These are phyloP conservation scores for Arenaria interpres DNA, from an alignment of 2,113 vertebrate genomes.

Conservation along the genomic window DNA sequence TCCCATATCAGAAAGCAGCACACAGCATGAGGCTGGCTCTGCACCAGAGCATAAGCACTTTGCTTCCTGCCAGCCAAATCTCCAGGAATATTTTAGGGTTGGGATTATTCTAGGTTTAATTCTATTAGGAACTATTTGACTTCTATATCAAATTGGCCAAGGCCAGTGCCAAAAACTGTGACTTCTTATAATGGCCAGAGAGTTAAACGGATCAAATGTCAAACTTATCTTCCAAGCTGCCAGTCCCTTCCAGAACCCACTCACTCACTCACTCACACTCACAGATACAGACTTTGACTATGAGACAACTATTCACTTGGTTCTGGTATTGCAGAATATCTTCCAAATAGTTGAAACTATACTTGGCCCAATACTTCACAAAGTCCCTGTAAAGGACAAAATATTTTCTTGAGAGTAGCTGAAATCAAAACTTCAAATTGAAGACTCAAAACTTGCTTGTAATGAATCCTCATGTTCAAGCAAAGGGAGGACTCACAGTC, in stretches of 20 bases:
- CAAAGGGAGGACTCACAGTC: neutral
- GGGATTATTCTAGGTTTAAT: neutral
- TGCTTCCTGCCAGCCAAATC: neutral
- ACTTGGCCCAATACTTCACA: neutral
- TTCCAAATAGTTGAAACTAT: neutral
- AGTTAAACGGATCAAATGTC: neutral
- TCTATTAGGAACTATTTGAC: neutral
- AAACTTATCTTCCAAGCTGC: neutral
- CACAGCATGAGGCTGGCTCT: neutral
- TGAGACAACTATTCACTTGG: neutral
- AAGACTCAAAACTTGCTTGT: neutral
- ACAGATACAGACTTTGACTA: neutral
- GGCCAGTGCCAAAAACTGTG: neutral
- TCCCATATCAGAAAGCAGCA: neutral
- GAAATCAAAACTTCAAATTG: neutral
- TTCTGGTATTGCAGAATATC: neutral
- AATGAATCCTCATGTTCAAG: neutral
- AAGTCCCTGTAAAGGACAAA: neutral
- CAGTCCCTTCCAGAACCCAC: neutral
- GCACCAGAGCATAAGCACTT: neutral
- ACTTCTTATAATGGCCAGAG: neutral
- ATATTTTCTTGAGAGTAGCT: neutral
- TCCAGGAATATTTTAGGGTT: neutral
- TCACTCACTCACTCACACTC: neutral
- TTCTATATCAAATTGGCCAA: neutral